Base-by-base conservation (phyloP, 2,797 vertebrate species). In the Labroides dimidiatus region DNA sequence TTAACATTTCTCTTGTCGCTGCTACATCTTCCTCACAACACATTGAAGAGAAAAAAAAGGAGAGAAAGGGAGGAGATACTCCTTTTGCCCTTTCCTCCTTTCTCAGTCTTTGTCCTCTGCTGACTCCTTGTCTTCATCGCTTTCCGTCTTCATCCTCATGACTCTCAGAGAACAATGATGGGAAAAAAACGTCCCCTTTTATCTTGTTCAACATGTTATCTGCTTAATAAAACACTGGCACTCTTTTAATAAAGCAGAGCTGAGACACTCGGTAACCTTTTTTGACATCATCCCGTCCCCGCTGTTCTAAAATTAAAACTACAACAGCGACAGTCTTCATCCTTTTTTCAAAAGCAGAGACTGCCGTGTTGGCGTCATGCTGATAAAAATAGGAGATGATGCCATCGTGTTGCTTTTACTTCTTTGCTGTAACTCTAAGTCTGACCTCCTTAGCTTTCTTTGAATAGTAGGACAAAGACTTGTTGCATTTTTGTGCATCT, bases 1-100 rank as follows among this genome's bases (percentile, higher is more conserved):
- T 90, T 90, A 91, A 90, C 85, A 92, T 89, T 89, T 81, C 87
- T 91, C 86, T 88, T 90, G 89, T 91, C 89, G 84, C 77, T 42
- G 73, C 82, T 66, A 74, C 78, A 86, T 79, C 63, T 81, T 59
- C 53, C 49, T 51, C 56, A 63, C 51, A 65, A 64, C 53, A 58
- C 48, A 45, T n/a, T 14, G 13, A 37, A 33, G 41, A 0, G 37
- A 19, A 43, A 12, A 42, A 20, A n/a, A 15, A 23, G 66, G 45
- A 50, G 14, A 55, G 67, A 19, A 50, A 45, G 30, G 14, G 58
- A 50, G 19, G 56, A 77, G 73, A 75, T 37, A 51, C 56, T 50
- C 27, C 51, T 71, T 51, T 27, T 62, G 45, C 48, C 75, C 65
- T 75, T 72, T 77, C 43, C 51, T 76, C 58, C 39, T 36, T 49